A percentile compares a stretch with the other conserved stretches of the same genome.
Evolutionary conservation across 1,140 invertebrate species (phyloP).

Genomic region (Megalopta genalis): DNA sequence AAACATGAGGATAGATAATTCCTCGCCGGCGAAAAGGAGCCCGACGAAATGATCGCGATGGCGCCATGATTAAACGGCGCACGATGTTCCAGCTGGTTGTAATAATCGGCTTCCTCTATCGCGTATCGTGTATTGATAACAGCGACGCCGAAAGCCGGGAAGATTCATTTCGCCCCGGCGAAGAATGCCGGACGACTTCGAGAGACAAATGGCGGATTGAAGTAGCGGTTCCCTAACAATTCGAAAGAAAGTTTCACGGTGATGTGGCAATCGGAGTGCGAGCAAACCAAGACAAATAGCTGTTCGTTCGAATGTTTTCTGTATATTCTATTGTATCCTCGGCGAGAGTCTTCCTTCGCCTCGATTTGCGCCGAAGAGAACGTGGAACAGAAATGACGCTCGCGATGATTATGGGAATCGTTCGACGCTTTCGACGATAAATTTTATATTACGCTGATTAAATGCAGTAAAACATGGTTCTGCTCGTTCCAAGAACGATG

Average conservation of each 20-base stretch:
- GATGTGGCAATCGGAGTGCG: neutral
- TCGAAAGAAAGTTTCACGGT: neutral
- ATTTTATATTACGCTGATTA: too few relatives aligned
- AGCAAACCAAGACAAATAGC: neutral
- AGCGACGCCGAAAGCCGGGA: neutral
- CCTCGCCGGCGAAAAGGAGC: neutral
- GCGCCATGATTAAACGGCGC: conserved; percentile 7
- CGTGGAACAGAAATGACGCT: too few relatives aligned
- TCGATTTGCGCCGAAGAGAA: too few relatives aligned
- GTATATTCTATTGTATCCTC: neutral
- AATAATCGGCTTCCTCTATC: conserved; percentile 19
- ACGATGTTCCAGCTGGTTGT: conserved; percentile 32
- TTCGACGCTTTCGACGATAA: too few relatives aligned
- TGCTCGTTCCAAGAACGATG: too few relatives aligned
- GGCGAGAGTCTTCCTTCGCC: too few relatives aligned
- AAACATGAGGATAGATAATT: conserved; percentile 47
- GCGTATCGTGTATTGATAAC: conserved; percentile 24
- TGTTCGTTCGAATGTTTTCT: neutral
- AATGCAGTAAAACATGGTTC: too few relatives aligned
- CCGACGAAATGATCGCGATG: neutral
- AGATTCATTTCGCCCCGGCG: conserved; percentile 13
- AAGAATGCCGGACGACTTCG: neutral
- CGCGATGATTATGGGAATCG: too few relatives aligned
- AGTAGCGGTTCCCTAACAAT: neutral
- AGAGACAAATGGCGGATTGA: neutral